These are phyloP conservation scores for Polietes domitor DNA, from an alignment of 2,888 invertebrate species.

Conservation along the genomic window DNA sequence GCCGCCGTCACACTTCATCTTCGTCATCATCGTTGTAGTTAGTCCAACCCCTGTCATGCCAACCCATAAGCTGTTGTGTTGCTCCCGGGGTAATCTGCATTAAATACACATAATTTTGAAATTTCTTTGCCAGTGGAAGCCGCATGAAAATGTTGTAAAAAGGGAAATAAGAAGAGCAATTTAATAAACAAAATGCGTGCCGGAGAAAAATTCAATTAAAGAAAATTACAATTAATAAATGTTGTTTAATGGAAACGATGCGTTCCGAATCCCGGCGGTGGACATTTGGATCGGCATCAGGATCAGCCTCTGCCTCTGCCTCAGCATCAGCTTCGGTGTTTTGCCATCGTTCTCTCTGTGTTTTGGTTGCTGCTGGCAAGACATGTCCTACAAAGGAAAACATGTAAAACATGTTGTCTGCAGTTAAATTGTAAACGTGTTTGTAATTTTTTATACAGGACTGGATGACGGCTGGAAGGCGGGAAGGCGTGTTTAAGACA, in stretches of 20 bases:
- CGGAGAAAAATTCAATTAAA: slow-evolving; percentile 63
- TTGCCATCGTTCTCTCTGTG: neutral
- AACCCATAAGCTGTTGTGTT: neutral
- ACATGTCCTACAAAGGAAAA: slow-evolving; percentile 22
- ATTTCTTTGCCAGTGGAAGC: slow-evolving; percentile 20
- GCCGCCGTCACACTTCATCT: neutral
- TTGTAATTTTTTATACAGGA: slow-evolving; percentile 57
- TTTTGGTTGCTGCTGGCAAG: neutral
- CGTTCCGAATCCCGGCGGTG: neutral
- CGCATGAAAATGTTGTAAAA: slow-evolving; percentile 1
- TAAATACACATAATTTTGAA: slow-evolving; percentile 58
- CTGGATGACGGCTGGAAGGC: neutral
- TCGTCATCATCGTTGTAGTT: neutral
- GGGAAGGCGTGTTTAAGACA: slow-evolving; percentile 10
- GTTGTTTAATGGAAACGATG: slow-evolving; percentile 43
- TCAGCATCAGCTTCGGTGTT: neutral
- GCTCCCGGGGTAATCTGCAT: slow-evolving; percentile 50
- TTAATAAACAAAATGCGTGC: slow-evolving; percentile 63
- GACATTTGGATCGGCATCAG: neutral
- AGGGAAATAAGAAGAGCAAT: slow-evolving; percentile 7
- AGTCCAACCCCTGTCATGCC: neutral
- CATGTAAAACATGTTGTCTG: slow-evolving; percentile 61
- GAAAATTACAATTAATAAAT: slow-evolving; percentile 65
- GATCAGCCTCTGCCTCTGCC: no score
- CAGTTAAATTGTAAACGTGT: slow-evolving; percentile 57